Evolutionary conservation across 2,888 invertebrate genomes (phyloP).

Genomic region (Alloscopus bannaensis): DNA sequence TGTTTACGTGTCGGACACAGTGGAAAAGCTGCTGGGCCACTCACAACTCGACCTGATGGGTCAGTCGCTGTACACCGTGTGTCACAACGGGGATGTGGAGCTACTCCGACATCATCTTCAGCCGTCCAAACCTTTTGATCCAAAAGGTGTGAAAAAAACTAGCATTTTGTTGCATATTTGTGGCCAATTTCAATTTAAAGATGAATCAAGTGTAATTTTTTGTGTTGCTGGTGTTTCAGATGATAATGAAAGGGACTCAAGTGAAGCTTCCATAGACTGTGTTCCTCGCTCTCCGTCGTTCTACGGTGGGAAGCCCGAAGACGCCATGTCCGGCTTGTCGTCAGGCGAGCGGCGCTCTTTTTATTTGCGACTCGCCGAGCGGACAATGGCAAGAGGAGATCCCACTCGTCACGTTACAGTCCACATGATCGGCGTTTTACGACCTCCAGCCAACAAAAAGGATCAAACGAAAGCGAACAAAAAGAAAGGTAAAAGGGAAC

Average conservation of each 20-base stretch:
- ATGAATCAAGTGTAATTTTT: neutral
- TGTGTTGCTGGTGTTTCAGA: neutral
- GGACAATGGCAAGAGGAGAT: slow-evolving; percentile 84
- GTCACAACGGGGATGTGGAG: slow-evolving; percentile 87
- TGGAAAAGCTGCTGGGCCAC: slow-evolving; percentile 90
- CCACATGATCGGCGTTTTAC: slow-evolving; percentile 81
- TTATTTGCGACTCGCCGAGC: slow-evolving; percentile 77
- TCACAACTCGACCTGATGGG: slow-evolving; percentile 90
- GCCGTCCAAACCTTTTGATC: slow-evolving; percentile 70
- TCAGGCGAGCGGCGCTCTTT: slow-evolving; percentile 76
- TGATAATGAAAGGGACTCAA: slow-evolving; percentile 63
- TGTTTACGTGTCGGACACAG: slow-evolving; percentile 88
- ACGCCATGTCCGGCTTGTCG: slow-evolving; percentile 72
- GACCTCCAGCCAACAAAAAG: slow-evolving; percentile 71
- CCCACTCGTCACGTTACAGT: slow-evolving; percentile 84
- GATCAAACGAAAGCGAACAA: slow-evolving; percentile 70
- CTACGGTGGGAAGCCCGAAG: slow-evolving; percentile 73
- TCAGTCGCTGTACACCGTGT: slow-evolving; percentile 87
- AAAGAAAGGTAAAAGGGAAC: slow-evolving; percentile 71
- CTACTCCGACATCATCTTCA: slow-evolving; percentile 73
- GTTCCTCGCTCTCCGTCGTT: slow-evolving; percentile 73
- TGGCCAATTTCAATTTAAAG: slow-evolving; percentile 1
- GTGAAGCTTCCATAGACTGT: slow-evolving; percentile 66
- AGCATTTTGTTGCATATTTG: no score
- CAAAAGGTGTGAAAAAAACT: slow-evolving; percentile 69